These are phyloP conservation scores for Lycopodina hypogea DNA, from an alignment of 37 sponge, comb jelly and placozoan genomes.

Conservation along the genomic window DNA sequence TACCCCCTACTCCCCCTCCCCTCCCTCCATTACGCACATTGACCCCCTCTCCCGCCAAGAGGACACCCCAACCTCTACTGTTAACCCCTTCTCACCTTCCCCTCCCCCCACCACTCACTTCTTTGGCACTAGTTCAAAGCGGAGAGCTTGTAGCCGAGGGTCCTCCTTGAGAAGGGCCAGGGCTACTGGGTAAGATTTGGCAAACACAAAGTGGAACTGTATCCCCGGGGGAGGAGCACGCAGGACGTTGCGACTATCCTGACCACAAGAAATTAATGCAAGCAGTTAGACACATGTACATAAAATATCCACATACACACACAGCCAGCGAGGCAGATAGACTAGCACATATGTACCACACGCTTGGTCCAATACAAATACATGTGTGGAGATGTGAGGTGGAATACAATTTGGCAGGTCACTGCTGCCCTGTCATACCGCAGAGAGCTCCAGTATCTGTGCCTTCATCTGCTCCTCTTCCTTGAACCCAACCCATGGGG, in stretches of 20 bases:
- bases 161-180: constrained; percentile 86
- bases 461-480: constrained; percentile 97
- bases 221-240: constrained; percentile 93
- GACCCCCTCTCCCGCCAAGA: no score
- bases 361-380: no score
- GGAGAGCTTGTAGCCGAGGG: constrained; percentile 69
- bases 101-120: constrained; percentile 48
- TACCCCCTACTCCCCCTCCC: no score
- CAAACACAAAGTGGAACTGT: constrained; percentile 85
- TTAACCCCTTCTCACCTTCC: neutral
- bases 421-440: no score
- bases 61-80: no score
- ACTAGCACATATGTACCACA: no score
- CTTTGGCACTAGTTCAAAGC: constrained; percentile 95
- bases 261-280: neutral
- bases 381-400: no score
- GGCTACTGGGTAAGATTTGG: constrained; percentile 79
- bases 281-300: neutral
- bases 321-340: neutral
- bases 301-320: neutral
- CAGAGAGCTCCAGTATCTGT: constrained; percentile 90
- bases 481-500: constrained; percentile 98
- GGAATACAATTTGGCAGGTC: no score
- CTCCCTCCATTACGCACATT: no score
- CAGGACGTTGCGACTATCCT: constrained; percentile 93